These are phyloP conservation scores for Atlantisia rogersi DNA, from an alignment of 2,113 vertebrate genomes.

Conservation along the genomic window DNA sequence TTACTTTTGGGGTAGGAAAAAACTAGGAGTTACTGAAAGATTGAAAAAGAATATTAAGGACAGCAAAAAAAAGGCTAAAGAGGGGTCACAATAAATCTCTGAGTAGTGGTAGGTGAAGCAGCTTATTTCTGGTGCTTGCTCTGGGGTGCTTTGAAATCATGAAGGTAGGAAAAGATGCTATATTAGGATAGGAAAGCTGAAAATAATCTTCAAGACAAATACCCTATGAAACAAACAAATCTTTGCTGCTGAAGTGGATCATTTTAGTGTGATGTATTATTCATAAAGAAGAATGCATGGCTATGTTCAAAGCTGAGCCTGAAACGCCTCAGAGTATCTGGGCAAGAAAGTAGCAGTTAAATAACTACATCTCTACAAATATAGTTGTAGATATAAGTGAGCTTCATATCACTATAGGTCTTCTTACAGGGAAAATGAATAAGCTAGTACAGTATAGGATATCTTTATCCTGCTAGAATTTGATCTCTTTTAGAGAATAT, in stretches of 20 bases:
- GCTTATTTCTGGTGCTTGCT: not conserved
- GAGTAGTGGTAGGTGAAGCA: not conserved
- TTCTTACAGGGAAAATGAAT: not conserved
- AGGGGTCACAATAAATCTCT: not conserved
- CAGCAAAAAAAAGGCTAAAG: not conserved
- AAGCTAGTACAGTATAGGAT: not conserved
- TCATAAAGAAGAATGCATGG: not conserved
- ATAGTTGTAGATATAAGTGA: not conserved
- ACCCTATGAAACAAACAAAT: not conserved
- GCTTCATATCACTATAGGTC: not conserved
- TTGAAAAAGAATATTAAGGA: not conserved
- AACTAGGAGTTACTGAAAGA: not conserved
- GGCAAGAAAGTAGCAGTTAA: not conserved
- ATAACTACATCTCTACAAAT: not conserved
- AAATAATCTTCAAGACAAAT: constrained; percentile 1
- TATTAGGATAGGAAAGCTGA: not conserved
- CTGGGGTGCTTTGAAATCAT: not conserved
- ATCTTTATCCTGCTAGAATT: not conserved
- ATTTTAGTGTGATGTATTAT: not conserved
- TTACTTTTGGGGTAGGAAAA: not conserved
- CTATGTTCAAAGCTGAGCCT: not conserved
- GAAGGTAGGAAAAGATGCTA: not conserved
- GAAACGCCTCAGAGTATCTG: not conserved
- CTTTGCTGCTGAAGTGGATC: not conserved
- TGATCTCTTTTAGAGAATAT: not conserved